Evolutionary conservation across 2,113 vertebrate genomes (phyloP).

Genomic region (Diglossa brunneiventris): DNA sequence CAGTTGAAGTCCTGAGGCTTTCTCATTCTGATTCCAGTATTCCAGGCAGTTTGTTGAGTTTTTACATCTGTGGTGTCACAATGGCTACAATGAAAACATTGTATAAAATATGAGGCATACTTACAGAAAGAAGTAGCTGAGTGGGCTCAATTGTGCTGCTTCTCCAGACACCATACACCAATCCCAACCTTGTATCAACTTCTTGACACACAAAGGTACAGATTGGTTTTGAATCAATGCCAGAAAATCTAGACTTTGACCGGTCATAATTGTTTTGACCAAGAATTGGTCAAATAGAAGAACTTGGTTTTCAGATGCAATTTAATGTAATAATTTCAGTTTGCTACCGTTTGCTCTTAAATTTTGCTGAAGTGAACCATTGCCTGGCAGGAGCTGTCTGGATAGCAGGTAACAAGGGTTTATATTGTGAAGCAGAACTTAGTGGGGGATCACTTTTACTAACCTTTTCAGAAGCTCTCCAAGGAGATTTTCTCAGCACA

Average conservation of each 20-base stretch:
- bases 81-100: not conserved
- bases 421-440: not conserved
- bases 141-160: not conserved
- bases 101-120: not conserved
- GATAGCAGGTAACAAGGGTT: not conserved
- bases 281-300: not conserved
- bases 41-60: not conserved
- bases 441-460: not conserved
- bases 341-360: not conserved
- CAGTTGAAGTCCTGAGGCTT: not conserved
- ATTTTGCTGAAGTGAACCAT: not conserved
- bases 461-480: not conserved
- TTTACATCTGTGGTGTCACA: not conserved
- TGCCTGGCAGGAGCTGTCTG: not conserved
- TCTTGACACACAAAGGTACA: not conserved
- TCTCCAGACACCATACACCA: not conserved
- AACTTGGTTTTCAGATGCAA: not conserved
- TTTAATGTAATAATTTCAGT: not conserved
- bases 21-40: not conserved
- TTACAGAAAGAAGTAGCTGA: not conserved
- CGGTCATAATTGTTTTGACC: not conserved
- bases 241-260: not conserved
- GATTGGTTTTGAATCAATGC: not conserved
- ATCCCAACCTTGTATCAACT: not conserved
- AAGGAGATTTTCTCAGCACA: not conserved